Conservation (phyloP, 2,113 vertebrate genomes). For the Pelusios castaneus region DNA sequence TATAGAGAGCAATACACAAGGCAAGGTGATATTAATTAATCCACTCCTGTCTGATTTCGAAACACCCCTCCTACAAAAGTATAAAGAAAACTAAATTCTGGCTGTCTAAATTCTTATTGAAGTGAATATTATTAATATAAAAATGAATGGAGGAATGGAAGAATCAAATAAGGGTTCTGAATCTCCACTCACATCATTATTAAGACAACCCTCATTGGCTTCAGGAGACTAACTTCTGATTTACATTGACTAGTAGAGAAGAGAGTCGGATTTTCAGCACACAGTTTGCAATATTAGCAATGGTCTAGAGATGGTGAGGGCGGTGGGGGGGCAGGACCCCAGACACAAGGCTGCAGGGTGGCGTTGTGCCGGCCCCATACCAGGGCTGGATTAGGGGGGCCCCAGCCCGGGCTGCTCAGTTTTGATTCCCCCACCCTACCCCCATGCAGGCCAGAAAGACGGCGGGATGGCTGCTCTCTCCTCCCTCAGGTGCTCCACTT, state of each 20-base stretch:
- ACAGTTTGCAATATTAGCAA: background rate
- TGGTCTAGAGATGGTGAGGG: too few relatives aligned
- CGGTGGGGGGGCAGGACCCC: too few relatives aligned
- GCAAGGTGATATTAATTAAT: slow-evolving; percentile 63
- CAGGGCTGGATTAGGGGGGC: too few relatives aligned
- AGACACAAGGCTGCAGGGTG: too few relatives aligned
- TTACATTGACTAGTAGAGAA: background rate
- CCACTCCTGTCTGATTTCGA: slow-evolving; percentile 40
- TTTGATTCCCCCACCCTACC: too few relatives aligned
- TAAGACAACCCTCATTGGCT: background rate
- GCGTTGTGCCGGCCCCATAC: too few relatives aligned
- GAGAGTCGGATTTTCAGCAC: background rate
- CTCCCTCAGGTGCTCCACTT: too few relatives aligned
- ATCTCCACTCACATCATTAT: background rate
- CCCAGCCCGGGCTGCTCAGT: too few relatives aligned
- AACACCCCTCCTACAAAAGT: slow-evolving; percentile 46
- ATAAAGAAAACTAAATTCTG: background rate
- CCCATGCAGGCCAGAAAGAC: too few relatives aligned
- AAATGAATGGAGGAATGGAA: slow-evolving; percentile 3
- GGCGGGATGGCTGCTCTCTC: too few relatives aligned
- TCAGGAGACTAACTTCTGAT: background rate
- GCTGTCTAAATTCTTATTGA: slow-evolving; percentile 23
- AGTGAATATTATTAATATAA: slow-evolving; percentile 21
- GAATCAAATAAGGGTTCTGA: background rate
- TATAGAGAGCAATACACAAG: slow-evolving; percentile 50